Base-by-base conservation (phyloP, 2,797 vertebrate genomes). In the Myiothlypis chrysogaster region DNA sequence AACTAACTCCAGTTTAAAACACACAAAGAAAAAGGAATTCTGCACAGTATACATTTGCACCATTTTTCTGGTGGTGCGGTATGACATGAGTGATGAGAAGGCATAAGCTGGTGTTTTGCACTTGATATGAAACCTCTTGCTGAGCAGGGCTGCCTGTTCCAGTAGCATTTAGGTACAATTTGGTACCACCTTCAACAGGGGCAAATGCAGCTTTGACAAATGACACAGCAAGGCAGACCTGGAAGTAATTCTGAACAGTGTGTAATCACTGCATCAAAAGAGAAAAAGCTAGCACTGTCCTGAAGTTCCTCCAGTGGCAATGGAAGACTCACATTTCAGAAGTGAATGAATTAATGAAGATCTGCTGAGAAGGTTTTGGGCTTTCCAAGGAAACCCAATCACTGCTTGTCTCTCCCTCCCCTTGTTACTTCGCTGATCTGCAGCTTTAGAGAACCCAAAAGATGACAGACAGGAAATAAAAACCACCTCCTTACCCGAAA, bases 401-500 rank as follows among this genome's bases (percentile, higher is more conserved):
- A 28, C 14, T 55, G 59, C 28, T 83, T 2, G 1, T 27, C 37
- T 32, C 43, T 60, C 32, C 47, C 25, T 61, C 56, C 35, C 46
- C 43, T 63, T 34, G 18, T 27, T 19, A 20, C 23, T 69, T 53
- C 28, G 63, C 41, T 78, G 39, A 75, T 17, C 46, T 65, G 43
- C 61, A 89, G 52, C 43, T 63, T 28, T 44, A 52, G 22, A 59
- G 19, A 17, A 44, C 14, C 57, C 24, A 65, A 23, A 17, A 65
- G 50, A 4, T 2, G 56, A 71, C 27, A 61, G 46, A 41, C 15
- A 53, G 27, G 15, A 81, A 72, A 53, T 9, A 53, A n/a, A 9
- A 7, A 34, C 8, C n/a, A 32, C 6, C 6, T 44, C 59, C 98
- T 98, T 96, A 99, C 99, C 99, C 87, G 99, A 99, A 97, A 99